Percentiles rank a stretch among this genome's conserved stretches.
These are phyloP conservation scores for Orchestes rusci DNA, from an alignment of 2,888 invertebrate species.

Conservation along the genomic window DNA sequence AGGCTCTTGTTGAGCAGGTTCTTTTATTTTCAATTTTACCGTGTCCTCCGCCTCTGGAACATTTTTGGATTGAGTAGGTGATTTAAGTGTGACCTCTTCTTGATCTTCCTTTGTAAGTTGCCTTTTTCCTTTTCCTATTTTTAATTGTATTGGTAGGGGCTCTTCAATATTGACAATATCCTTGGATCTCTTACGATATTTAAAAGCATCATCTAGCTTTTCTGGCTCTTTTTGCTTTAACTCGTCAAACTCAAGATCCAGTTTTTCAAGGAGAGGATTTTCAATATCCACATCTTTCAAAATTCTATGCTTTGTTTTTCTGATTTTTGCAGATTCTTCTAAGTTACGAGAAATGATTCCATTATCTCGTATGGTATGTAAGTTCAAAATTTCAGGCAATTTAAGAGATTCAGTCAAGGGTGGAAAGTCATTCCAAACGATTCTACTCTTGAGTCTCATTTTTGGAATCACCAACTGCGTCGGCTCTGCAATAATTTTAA, in stretches of 20 bases:
- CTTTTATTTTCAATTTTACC: constrained; percentile 33
- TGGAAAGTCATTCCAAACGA: constrained; percentile 49
- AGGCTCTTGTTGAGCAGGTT: constrained; percentile 27
- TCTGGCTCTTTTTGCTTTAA: constrained; percentile 40
- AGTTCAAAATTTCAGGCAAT: constrained; percentile 37
- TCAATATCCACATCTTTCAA: constrained; percentile 41
- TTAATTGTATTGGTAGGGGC: constrained; percentile 32
- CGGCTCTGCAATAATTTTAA: constrained; percentile 31
- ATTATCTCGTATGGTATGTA: constrained; percentile 39
- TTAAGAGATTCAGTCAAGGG: constrained; percentile 37
- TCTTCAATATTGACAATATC: constrained; percentile 28
- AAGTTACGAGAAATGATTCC: constrained; percentile 47
- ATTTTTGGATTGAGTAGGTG: constrained; percentile 38
- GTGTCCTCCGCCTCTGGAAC: constrained; percentile 35
- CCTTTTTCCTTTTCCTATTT: constrained; percentile 40
- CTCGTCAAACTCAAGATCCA: constrained; percentile 44
- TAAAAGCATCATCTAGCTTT: constrained; percentile 39
- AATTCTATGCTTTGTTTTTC: constrained; percentile 39
- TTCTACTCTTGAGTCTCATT: constrained; percentile 62
- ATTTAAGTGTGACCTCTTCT: constrained; percentile 39
- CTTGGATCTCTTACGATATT: constrained; percentile 30
- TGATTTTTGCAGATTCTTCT: constrained; percentile 43
- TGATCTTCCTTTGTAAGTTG: constrained; percentile 37
- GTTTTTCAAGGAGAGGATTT: constrained; percentile 43
- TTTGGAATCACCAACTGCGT: constrained; percentile 50